Base-by-base conservation (phyloP, 2,797 vertebrate species). In the Cottoperca gobio region DNA sequence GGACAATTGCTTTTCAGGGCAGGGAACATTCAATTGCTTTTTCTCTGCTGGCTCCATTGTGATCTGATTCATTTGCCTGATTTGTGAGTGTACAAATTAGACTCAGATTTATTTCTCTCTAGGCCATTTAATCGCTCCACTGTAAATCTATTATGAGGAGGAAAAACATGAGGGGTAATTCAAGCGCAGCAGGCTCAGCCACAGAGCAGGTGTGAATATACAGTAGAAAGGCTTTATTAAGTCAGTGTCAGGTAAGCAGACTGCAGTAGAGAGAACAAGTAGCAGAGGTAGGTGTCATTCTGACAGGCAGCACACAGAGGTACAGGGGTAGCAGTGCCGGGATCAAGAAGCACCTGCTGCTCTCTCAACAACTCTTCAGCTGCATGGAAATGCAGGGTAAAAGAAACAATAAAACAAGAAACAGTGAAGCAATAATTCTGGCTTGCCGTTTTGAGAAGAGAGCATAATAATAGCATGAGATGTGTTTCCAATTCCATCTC, bases 281-380 rank as follows among this genome's bases (percentile, higher is more conserved):
- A 59, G 76, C 74, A 71, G 73, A 81, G 78, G 70, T 81, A 62
- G 78, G 80, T 81, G 73, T 86, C 82, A 71, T 52, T 68, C 69
- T 90, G 87, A 90, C 87, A 91, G 81, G 82, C 81, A 52, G 72
- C 65, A 40, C 75, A 59, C 66, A 79, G 72, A 82, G 73, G 73
- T 83, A 79, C 81, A 86, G 69, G 52, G 74, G 77, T 28, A 76
- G 69, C 76, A 64, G 69, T 13, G 76, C 57, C 35, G 65, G 79
- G 81, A 89, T 90, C 80, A 84, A 79, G 74, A 77, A 70, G 73
- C 78, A 88, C 81, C 89, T 86, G 80, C 78, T 83, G 87, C 85
- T 86, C 80, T 70, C 76, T 74, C 64, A 81, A 76, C 67, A 84
- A 76, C 81, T 42, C 73, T 86, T 81, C 42, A 79, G 76, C 45